These are phyloP conservation scores for Dasypogon diadema DNA, from an alignment of 2,888 invertebrate species.

Conservation along the genomic window DNA sequence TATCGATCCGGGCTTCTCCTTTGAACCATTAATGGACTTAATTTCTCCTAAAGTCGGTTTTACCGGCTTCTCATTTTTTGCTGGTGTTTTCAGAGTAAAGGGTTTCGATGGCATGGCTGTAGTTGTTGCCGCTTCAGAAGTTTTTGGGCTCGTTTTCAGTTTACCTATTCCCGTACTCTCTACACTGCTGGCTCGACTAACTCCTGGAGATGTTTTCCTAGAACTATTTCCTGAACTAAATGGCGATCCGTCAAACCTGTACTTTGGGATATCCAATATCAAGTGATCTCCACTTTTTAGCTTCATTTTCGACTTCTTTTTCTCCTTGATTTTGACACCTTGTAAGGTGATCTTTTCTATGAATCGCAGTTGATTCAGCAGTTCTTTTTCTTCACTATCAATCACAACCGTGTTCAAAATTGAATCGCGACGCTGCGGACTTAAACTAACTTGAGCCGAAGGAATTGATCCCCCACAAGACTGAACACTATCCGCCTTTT, in stretches of 20 bases:
- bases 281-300: conserved; percentile 67
- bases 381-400: conserved; percentile 72
- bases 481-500: conserved; percentile 69
- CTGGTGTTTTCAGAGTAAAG: conserved; percentile 59
- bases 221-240: conserved; percentile 68
- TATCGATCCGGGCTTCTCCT: conserved; percentile 53
- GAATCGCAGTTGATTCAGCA: conserved; percentile 71
- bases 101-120: conserved; percentile 59
- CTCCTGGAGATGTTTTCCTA: conserved; percentile 67
- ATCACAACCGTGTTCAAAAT: conserved; percentile 69
- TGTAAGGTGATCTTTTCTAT: conserved; percentile 68
- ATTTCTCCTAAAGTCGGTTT: conserved; percentile 71
- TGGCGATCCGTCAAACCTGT: conserved; percentile 67
- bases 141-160: conserved; percentile 60
- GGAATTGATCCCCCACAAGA: conserved; percentile 69
- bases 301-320: conserved; percentile 67
- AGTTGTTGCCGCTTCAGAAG: conserved; percentile 59
- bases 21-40: conserved; percentile 60
- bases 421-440: conserved; percentile 65
- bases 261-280: conserved; percentile 67
- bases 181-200: conserved; percentile 67
- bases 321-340: conserved; percentile 68
- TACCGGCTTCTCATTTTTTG: conserved; percentile 69
- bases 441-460: conserved; percentile 63
- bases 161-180: conserved; percentile 66